phyloP scores from a whole-genome alignment of 1,140 invertebrate species.

The Monochamus saltuarius region DNA sequence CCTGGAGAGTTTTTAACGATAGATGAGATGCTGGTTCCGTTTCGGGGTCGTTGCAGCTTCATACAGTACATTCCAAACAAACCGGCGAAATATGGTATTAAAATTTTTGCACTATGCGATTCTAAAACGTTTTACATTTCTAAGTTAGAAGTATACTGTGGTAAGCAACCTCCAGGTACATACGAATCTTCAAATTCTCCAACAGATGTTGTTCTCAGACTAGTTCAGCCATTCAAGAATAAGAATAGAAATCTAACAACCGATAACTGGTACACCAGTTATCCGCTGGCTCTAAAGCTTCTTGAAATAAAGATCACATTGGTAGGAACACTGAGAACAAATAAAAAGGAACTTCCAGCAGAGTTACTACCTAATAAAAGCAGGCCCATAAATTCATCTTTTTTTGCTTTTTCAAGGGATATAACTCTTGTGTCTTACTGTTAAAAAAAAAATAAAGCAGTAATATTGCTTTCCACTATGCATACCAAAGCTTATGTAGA shows the following conservation, averaged over 20 bases:
- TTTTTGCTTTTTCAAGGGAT: slow-evolving; percentile 42
- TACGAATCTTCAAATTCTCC: slow-evolving; percentile 30
- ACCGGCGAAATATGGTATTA: slow-evolving; percentile 11
- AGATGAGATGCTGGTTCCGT: slow-evolving; percentile 18
- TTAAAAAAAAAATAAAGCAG: slow-evolving; percentile 38
- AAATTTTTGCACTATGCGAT: slow-evolving; percentile 26
- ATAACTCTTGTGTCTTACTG: slow-evolving; percentile 25
- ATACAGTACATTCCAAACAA: slow-evolving; percentile 12
- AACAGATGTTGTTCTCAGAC: slow-evolving; percentile 34
- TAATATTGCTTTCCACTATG: slow-evolving; percentile 41
- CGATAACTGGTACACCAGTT: slow-evolving; percentile 41
- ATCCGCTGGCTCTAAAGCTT: slow-evolving; percentile 33
- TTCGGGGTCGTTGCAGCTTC: slow-evolving; percentile 11
- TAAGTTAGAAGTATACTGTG: slow-evolving; percentile 45
- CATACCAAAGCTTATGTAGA: slow-evolving; percentile 34
- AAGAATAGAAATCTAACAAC: slow-evolving; percentile 41
- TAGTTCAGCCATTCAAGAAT: slow-evolving; percentile 32
- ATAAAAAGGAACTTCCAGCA: slow-evolving; percentile 43
- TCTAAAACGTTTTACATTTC: slow-evolving; percentile 17
- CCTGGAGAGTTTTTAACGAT: slow-evolving; percentile 3
- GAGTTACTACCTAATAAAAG: slow-evolving; percentile 43
- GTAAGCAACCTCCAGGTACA: slow-evolving; percentile 39
- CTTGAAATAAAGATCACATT: slow-evolving; percentile 43
- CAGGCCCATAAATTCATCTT: slow-evolving; percentile 23
- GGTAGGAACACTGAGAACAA: slow-evolving; percentile 43